Percentiles rank a stretch among this genome's conserved stretches.
Evolutionary conservation across 2,113 vertebrate genomes (phyloP).

Genomic region (Podarcis cretensis): DNA sequence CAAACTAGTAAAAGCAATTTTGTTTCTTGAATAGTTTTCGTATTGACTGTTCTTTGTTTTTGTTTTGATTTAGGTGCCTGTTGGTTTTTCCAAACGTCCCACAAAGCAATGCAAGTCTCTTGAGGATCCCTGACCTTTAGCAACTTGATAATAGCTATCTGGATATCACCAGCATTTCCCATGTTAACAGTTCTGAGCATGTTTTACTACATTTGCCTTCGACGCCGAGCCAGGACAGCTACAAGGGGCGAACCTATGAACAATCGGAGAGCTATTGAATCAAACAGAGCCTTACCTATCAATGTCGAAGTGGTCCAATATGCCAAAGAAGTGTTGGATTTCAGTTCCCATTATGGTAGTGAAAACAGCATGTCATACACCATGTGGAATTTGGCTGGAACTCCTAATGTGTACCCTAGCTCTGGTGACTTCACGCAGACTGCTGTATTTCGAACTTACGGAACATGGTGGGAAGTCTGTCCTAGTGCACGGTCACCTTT

Average conservation of each 20-base stretch:
- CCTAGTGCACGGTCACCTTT: conserved; percentile 84
- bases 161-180: conserved; percentile 86
- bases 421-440: conserved; percentile 98
- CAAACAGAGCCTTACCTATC: conserved; percentile 86
- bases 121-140: conserved; percentile 70
- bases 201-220: conserved; percentile 99
- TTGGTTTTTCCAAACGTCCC: conserved; percentile 64
- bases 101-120: conserved; percentile 65
- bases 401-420: conserved; percentile 95
- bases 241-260: conserved; percentile 91
- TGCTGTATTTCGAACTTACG: conserved; percentile 94
- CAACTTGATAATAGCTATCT: conserved; percentile 64
- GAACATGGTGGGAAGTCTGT: conserved; percentile 95
- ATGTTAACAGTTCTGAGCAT: conserved; percentile 99
- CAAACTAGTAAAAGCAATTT: not conserved
- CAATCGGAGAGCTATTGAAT: conserved; percentile 90
- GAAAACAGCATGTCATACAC: conserved; percentile 99
- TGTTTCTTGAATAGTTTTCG: conserved; percentile 3
- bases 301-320: conserved; percentile 93
- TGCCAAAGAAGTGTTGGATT: conserved; percentile 96
- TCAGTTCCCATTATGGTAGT: conserved; percentile 98
- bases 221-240: conserved; percentile 94
- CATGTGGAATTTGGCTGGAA: conserved; percentile 97
- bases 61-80: conserved; percentile 66
- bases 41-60: conserved; percentile 53